These are phyloP conservation scores for Fabriciana adippe DNA, from an alignment of 2,888 invertebrate species.

Conservation along the genomic window DNA sequence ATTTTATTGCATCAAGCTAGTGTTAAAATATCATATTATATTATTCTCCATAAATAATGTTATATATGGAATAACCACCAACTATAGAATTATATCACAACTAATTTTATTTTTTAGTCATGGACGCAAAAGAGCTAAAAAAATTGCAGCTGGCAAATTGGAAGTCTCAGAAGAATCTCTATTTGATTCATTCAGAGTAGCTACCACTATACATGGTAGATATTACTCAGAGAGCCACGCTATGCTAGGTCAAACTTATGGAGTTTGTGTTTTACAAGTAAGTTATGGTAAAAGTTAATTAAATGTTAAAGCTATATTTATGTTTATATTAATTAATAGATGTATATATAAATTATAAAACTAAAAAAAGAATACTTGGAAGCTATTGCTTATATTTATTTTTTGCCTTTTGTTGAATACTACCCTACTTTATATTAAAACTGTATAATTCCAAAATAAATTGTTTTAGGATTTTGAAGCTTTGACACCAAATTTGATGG, in stretches of 20 bases:
- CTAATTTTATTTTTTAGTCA: conserved; percentile 80
- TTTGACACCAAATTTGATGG: conserved; percentile 97
- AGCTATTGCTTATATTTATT: not conserved
- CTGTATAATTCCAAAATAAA: not conserved
- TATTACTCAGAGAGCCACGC: conserved; percentile 99
- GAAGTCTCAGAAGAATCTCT: conserved; percentile 97
- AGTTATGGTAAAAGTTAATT: conserved; percentile 16
- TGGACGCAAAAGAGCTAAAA: conserved; percentile 96
- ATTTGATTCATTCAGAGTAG: conserved; percentile 97
- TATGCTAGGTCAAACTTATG: conserved; percentile 98
- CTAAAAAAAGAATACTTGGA: not conserved
- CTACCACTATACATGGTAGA: conserved; percentile 97
- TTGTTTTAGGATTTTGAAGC: conserved; percentile 93
- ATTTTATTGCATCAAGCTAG: no score
- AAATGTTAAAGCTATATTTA: not conserved
- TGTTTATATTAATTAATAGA: not conserved
- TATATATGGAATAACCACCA: no score
- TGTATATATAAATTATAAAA: not conserved
- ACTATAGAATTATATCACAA: not conserved
- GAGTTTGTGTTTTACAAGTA: conserved; percentile 96
- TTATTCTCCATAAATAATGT: no score
- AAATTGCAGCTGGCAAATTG: conserved; percentile 93
- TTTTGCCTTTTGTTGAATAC: not conserved
- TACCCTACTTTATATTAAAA: not conserved
- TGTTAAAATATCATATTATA: no score